phyloP scores from a whole-genome alignment of 1,140 invertebrate species.

The Aphelenchoides fujianensis region DNA sequence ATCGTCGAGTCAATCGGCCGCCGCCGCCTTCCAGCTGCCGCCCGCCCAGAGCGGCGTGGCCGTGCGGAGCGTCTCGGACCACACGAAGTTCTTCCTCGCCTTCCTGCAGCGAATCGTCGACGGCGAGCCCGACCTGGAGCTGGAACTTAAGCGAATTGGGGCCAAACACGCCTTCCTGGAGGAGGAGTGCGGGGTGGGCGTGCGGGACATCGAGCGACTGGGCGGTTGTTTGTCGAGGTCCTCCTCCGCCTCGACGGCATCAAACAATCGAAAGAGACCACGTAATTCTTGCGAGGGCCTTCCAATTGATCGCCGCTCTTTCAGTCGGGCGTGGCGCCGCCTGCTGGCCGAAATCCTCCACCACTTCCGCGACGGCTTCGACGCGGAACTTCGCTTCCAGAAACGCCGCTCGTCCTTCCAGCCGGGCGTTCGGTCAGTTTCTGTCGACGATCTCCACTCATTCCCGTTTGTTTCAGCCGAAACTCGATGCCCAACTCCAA shows the following conservation, averaged over 20 bases:
- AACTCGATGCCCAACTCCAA: constrained; percentile 23
- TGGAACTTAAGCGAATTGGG: constrained; percentile 33
- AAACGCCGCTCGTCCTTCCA: constrained; percentile 6
- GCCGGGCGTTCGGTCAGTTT: constrained; percentile 4
- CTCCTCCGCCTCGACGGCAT: constrained; percentile 40
- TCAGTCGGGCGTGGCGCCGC: constrained; percentile 29
- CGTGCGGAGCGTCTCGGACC: constrained; percentile 3
- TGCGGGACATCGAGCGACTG: constrained; percentile 28
- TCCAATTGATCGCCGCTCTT: constrained; percentile 18
- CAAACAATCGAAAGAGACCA: constrained; percentile 35
- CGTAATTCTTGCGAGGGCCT: constrained; percentile 24
- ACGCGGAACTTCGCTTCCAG: constrained; percentile 36
- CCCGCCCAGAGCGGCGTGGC: background rate
- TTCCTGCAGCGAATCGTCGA: constrained; percentile 33
- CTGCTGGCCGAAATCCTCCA: constrained; percentile 36
- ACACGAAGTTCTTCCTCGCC: constrained; percentile 25
- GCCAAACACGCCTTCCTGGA: constrained; percentile 34
- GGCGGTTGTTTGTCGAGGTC: constrained; percentile 38
- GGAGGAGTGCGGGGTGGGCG: constrained; percentile 30
- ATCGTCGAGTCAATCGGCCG: background rate
- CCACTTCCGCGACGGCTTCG: constrained; percentile 36
- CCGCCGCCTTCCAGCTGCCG: background rate
- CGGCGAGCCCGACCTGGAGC: constrained; percentile 28
- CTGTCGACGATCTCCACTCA: background rate
- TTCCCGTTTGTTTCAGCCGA: constrained; percentile 9